Evolutionary conservation across 2,797 vertebrate genomes (phyloP), one percentile per base, ranked within the genome.

Genomic region (Morus bassanus): DNA sequence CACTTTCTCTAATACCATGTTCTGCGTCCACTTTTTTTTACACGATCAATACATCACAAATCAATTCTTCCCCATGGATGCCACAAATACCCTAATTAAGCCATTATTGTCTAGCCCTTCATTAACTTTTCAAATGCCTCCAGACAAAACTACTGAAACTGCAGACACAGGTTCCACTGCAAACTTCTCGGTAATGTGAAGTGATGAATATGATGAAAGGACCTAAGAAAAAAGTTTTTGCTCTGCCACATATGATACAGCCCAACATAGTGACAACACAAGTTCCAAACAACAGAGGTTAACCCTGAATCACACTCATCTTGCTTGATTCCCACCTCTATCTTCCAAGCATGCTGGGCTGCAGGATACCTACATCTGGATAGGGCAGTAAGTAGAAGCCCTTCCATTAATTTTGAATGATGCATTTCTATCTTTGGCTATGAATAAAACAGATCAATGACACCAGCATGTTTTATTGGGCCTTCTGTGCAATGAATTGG

Each of bases 391-490:
- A 96, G 97, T 79, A 95, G 94, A 96, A 96, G 88, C 69, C 67
- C 75, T 97, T 85, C 96, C 98, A 98, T 97, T 95, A 97, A 97
- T 98, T 98, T 97, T 97, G 97, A 98, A 97, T 96, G 97, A 98
- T 98, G 97, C 96, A 98, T 98, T 98, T 97, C 97, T 96, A 72
- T 97, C 97, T 97, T 93, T 69, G 23, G 86, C 97, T 95, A 97
- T 97, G 98, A 98, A 98, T 98, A 98, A 98, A 97, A 53, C 96
- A 95, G 97, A 98, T 98, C 98, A 97, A 98, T 98, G 98, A 97
- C 97, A 98, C 75, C 91, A 89, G n/a, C 73, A 88, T 98, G 97
- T 91, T 98, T 98, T 98, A 98, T 98, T 97, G 94, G 97, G 89
- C 69, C 96, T 97, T 97, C 89, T 91, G 94, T 61, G 95, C 98